Base-by-base conservation (phyloP, 2,888 invertebrate genomes). In the Alcis repandata region DNA sequence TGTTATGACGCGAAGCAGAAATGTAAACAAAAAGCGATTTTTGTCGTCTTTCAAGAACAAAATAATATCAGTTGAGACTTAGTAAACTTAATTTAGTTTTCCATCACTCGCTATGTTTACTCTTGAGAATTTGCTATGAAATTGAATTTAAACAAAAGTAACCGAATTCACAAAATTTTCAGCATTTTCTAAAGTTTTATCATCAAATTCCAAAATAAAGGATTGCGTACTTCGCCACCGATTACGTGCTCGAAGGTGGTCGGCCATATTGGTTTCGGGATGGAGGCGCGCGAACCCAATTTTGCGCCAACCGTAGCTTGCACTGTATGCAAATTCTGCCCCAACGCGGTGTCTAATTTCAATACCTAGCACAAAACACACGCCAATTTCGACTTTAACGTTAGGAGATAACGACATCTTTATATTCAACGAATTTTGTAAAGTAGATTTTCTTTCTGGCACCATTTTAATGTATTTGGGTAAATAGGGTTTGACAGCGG, bases 231-330 rank as follows among this genome's bases (percentile, higher is more conserved):
- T 32, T 11, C 11, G 36, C 1, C 32, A 43, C 15, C 46, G 48
- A 67, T 59, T 67, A 59, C 52, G 48, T 43, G 10, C 22, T 8
- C 15, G 32, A 51, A 57, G 46, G 45, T 58, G 54, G 59, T 52
- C 61, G 53, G 76, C 82, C 83, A 84, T 84, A 86, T 83, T 85
- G 82, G 83, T 82, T 86, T 82, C 68, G 67, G 74, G 65, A 71
- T 71, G 75, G 75, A 75, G 75, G 79, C 73, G 79, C 70, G 76
- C 70, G 71, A 82, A 83, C 84, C 79, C 84, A 83, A 85, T 86
- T 84, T 82, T 69, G 77, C 63, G 73, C 73, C 75, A 67, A 74
- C 69, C 68, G 73, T 72, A 71, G 73, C 74, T 72, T 76, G 70
- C 72, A 76, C 76, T 77, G 75, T 80, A 85, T 86, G 85, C 79